Evolutionary conservation across 2,888 invertebrate species (phyloP).

Genomic region (Eilema caniola): DNA sequence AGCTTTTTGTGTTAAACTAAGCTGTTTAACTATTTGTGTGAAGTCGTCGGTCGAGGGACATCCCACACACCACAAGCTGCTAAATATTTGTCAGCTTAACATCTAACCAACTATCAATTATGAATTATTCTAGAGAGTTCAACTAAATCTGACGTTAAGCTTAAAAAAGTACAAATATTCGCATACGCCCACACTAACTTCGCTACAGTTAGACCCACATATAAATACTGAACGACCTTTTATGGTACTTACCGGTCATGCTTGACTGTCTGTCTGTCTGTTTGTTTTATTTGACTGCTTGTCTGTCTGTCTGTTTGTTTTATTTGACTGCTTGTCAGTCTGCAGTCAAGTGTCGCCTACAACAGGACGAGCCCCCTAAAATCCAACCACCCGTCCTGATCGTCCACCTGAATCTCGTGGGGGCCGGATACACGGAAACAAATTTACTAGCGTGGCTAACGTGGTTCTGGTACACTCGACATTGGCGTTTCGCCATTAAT

Average conservation of each 20-base stretch:
- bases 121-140: slow-evolving; percentile 28
- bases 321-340: neutral
- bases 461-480: too few species aligned
- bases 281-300: neutral
- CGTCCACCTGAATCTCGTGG: too few species aligned
- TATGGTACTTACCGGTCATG: neutral
- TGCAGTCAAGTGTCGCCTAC: too few species aligned
- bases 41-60: neutral
- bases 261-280: neutral
- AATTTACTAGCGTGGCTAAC: too few species aligned
- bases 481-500: too few species aligned
- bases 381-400: too few species aligned
- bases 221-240: neutral
- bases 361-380: too few species aligned
- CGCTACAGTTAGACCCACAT: slow-evolving; percentile 12
- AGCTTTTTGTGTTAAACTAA: neutral
- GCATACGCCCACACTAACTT: slow-evolving; percentile 26
- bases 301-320: neutral
- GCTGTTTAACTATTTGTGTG: neutral
- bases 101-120: slow-evolving; percentile 17
- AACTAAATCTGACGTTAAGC: slow-evolving; percentile 25
- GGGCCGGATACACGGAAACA: too few species aligned
- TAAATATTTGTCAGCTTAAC: slow-evolving; percentile 19
- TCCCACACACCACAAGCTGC: neutral
- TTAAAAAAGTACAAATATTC: slow-evolving; percentile 28